phyloP scores from a whole-genome alignment of 2,888 invertebrate genomes.

The Muscina levida region DNA sequence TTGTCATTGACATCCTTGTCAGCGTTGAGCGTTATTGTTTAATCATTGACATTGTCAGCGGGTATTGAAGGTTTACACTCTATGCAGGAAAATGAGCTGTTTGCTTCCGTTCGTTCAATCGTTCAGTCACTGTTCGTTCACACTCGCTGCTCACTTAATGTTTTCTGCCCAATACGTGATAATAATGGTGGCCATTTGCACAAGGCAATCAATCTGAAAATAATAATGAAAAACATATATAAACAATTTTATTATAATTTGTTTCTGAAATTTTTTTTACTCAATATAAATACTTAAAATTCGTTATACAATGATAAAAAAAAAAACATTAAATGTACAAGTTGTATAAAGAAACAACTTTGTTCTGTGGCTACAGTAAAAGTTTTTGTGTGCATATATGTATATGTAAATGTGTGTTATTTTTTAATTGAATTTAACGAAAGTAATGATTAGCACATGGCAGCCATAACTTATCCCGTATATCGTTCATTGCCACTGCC shows the following conservation, averaged over 20 bases:
- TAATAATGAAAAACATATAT: slow-evolving; percentile 35
- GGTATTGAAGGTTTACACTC: slow-evolving; percentile 53
- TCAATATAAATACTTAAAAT: background rate
- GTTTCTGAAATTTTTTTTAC: background rate
- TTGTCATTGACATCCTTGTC: slow-evolving; percentile 7
- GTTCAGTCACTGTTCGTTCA: too few species aligned
- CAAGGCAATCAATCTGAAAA: slow-evolving; percentile 59
- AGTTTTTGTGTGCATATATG: slow-evolving; percentile 15
- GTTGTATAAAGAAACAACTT: slow-evolving; percentile 26
- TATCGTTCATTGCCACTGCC: too few species aligned
- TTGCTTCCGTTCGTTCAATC: too few species aligned
- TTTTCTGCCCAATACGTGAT: slow-evolving; percentile 15
- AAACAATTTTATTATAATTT: too few species aligned
- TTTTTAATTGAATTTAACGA: slow-evolving; percentile 38
- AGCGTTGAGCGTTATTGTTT: slow-evolving; percentile 24
- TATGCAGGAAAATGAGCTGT: background rate
- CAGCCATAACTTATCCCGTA: background rate
- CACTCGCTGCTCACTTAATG: too few species aligned
- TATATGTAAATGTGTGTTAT: slow-evolving; percentile 3
- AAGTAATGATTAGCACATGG: slow-evolving; percentile 36
- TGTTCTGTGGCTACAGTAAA: slow-evolving; percentile 29
- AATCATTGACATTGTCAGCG: slow-evolving; percentile 58
- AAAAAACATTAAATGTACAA: background rate
- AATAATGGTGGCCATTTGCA: background rate
- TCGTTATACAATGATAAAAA: background rate